Conservation (phyloP, 2,113 vertebrate genomes). For the Colinus virginianus region DNA sequence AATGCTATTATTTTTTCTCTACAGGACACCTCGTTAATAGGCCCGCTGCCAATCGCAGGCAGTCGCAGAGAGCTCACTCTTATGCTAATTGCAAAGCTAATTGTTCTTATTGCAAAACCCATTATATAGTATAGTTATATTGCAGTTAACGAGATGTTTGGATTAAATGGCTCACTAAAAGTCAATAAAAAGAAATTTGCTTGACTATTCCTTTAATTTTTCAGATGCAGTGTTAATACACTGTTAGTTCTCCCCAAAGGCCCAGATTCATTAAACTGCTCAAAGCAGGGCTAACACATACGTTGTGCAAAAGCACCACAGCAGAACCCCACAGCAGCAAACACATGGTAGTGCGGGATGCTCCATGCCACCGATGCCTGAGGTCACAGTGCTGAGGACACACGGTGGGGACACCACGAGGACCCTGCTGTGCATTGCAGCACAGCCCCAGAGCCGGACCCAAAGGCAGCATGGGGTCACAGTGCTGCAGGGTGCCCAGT, state of each 20-base stretch:
- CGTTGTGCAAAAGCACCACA: not conserved
- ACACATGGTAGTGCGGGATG: not conserved
- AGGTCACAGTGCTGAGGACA: not conserved
- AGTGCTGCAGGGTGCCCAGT: not conserved
- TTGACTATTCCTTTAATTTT: conserved; percentile 80
- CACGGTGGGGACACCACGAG: accelerated
- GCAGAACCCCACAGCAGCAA: not conserved
- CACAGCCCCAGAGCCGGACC: not conserved
- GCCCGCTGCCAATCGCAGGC: conserved; percentile 53
- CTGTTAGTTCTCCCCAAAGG: conserved; percentile 72
- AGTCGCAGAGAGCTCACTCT: conserved; percentile 73
- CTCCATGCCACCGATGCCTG: not conserved
- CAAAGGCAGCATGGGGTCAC: not conserved
- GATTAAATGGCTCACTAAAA: conserved; percentile 85
- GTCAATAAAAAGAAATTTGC: conserved; percentile 86
- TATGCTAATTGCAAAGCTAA: conserved; percentile 84
- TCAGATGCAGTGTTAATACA: conserved; percentile 74
- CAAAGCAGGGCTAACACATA: conserved; percentile 34
- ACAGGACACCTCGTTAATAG: not conserved
- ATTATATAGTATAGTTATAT: conserved; percentile 81
- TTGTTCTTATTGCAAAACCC: conserved; percentile 84
- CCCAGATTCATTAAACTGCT: conserved; percentile 71
- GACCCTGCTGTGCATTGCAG: not conserved
- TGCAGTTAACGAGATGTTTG: conserved; percentile 84
- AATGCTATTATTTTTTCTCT: not conserved